These are phyloP conservation scores for Serrognathus titanus DNA, from an alignment of 2,888 invertebrate genomes.

Conservation along the genomic window DNA sequence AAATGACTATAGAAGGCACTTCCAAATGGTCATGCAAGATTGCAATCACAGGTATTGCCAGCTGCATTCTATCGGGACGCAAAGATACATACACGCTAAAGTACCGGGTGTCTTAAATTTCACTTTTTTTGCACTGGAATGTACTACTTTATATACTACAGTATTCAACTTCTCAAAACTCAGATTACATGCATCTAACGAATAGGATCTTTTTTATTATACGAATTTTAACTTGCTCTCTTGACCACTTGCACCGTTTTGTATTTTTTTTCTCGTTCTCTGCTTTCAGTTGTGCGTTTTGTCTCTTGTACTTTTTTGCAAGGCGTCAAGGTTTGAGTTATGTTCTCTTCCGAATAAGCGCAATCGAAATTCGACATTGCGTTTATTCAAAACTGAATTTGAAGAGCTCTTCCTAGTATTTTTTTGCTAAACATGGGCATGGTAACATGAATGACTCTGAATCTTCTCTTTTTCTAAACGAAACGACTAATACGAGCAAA, in stretches of 20 bases:
- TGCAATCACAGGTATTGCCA: conserved; percentile 91
- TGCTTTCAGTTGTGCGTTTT: too few relatives aligned
- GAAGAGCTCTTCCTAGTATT: conserved; percentile 12
- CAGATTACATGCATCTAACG: too few relatives aligned
- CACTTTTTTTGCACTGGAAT: conserved; percentile 1
- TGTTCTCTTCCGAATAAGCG: too few relatives aligned
- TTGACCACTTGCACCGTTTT: too few relatives aligned
- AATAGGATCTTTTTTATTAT: too few relatives aligned
- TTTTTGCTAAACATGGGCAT: too few relatives aligned
- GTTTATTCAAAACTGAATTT: conserved; percentile 9
- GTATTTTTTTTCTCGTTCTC: too few relatives aligned
- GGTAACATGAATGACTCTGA: background rate
- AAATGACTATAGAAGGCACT: conserved; percentile 97
- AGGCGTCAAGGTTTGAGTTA: too few relatives aligned
- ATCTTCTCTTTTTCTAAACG: conserved; percentile 5
- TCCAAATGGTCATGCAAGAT: conserved; percentile 99
- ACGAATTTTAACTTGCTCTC: too few relatives aligned
- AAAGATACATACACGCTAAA: conserved; percentile 34
- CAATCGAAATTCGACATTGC: too few relatives aligned
- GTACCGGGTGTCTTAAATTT: conserved; percentile 34
- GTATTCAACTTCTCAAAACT: background rate
- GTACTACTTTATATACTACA: background rate
- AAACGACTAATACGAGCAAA: background rate
- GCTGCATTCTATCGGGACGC: conserved; percentile 50
- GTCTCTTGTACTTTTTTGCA: too few relatives aligned